phyloP scores from a whole-genome alignment of 1,140 invertebrate species.

The Xylocopa sonorina region DNA sequence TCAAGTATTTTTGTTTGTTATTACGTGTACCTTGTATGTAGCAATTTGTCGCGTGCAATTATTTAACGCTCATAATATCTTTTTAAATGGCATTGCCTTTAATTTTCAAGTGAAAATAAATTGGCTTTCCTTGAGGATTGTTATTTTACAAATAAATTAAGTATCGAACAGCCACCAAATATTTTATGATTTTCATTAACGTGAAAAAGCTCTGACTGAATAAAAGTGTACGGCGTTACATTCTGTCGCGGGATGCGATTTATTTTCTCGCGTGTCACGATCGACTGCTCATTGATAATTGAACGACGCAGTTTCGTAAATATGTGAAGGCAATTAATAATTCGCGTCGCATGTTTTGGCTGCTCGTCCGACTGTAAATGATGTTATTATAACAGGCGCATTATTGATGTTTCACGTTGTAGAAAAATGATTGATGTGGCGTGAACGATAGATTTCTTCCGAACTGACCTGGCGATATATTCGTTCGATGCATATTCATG shows the following conservation, averaged over 20 bases:
- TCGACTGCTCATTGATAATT: conserved; percentile 2
- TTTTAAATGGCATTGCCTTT: too few species aligned
- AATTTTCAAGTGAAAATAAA: too few species aligned
- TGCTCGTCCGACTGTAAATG: conserved; percentile 18
- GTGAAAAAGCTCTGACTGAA: too few species aligned
- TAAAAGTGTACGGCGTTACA: neutral
- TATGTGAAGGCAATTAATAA: conserved; percentile 25
- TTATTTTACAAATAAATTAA: too few species aligned
- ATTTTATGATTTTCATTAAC: too few species aligned
- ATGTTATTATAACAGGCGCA: conserved; percentile 11
- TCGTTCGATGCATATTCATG: conserved; percentile 37
- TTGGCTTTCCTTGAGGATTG: too few species aligned
- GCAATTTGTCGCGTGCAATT: too few species aligned
- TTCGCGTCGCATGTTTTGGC: neutral
- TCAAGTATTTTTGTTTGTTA: too few species aligned
- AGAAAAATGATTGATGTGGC: conserved; percentile 42
- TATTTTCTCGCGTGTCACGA: neutral
- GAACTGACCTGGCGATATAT: neutral
- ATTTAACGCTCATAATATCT: too few species aligned
- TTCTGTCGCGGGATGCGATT: neutral
- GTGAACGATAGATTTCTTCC: conserved; percentile 47
- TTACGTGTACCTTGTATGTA: too few species aligned
- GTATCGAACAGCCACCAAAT: too few species aligned
- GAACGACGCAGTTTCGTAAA: conserved; percentile 23
- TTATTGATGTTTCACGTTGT: conserved; percentile 28